phyloP scores from a whole-genome alignment of 2,113 vertebrate genomes.

The Balaeniceps rex region DNA sequence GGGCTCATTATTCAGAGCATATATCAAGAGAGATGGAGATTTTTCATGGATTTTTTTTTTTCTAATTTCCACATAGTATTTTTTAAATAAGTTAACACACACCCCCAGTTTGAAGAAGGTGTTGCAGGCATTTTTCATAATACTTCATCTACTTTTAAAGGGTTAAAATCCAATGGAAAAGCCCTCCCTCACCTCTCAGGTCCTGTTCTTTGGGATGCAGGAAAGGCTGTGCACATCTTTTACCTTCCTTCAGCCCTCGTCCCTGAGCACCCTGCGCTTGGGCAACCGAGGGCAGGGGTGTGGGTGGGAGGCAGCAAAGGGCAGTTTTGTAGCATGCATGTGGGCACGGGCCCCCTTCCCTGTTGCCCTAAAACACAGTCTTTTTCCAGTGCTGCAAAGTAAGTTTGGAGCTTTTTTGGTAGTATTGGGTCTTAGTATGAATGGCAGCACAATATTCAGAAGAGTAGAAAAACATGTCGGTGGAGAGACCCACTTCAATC shows the following conservation, averaged over 20 bases:
- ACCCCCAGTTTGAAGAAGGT: not conserved
- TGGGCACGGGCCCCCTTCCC: not conserved
- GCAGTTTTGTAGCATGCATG: accelerated
- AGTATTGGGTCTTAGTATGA: not conserved
- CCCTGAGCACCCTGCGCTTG: not conserved
- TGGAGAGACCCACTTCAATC: not conserved
- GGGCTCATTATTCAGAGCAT: not conserved
- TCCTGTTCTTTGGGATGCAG: not conserved
- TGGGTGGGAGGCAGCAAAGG: not conserved
- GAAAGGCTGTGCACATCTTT: not conserved
- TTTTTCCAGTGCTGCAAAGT: not conserved
- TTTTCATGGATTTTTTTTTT: not conserved
- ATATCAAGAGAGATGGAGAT: not conserved
- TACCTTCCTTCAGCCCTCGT: not conserved
- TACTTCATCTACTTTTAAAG: not conserved
- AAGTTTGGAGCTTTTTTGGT: not conserved
- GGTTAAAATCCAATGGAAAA: not conserved
- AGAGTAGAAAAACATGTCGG: not conserved
- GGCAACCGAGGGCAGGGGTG: not conserved
- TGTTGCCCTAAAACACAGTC: not conserved
- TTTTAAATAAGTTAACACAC: not conserved
- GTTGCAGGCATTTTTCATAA: not conserved
- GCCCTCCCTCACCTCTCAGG: not conserved
- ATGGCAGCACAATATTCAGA: not conserved
- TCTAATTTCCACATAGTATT: not conserved